Percentiles rank a stretch among this genome's conserved stretches.
Evolutionary conservation across 2,113 vertebrate genomes (phyloP).

Genomic region (Origma solitaria): DNA sequence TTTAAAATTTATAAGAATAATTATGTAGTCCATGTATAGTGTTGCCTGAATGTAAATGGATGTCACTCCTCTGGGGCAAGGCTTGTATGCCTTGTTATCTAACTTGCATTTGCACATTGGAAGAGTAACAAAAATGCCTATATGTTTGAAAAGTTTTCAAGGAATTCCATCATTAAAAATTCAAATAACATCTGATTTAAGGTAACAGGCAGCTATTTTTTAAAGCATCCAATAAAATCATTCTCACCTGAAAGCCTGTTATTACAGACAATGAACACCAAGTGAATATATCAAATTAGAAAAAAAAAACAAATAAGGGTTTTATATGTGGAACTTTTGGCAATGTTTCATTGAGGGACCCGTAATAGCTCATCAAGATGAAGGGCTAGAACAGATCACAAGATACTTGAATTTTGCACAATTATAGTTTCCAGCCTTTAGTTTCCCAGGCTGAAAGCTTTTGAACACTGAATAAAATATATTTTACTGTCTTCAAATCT

Average conservation of each 20-base stretch:
- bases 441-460: background rate
- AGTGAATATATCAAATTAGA: background rate
- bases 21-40: background rate
- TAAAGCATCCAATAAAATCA: background rate
- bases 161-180: background rate
- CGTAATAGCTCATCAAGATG: background rate
- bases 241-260: background rate
- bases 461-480: background rate
- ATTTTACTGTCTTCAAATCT: background rate
- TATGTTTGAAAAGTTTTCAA: background rate
- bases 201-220: background rate
- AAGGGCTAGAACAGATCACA: background rate
- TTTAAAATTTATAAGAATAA: conserved; percentile 41
- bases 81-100: background rate
- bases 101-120: background rate
- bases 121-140: background rate
- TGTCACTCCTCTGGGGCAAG: background rate
- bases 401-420: background rate
- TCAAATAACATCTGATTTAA: background rate
- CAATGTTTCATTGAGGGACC: background rate
- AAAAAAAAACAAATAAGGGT: background rate
- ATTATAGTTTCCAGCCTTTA: background rate
- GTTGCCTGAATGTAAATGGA: background rate
- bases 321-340: background rate
- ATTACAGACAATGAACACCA: background rate